A percentile compares a stretch with the other conserved stretches of the same genome.
These are phyloP conservation scores for human DNA, from an alignment of 2,113 vertebrate species.

Conservation along the genomic window GRCh38 chr7:123409001-123409500, in stretches of 20 bases:
- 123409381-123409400: neutral
- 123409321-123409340: neutral
- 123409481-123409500: neutral
- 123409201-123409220: neutral
- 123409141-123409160: neutral
- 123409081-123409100: neutral
- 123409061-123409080: neutral
- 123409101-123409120: neutral
- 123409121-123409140: neutral
- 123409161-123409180: neutral
- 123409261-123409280: neutral
- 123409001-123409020: neutral
- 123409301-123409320: neutral
- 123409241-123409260: neutral
- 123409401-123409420: neutral
- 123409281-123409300: neutral
- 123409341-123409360: neutral
- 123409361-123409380: neutral
- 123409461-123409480: neutral
- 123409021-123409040: neutral
- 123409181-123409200: neutral
- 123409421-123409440: neutral
- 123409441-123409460: neutral
- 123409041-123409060: neutral
- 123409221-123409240: neutral